Conservation (phyloP, 2,888 invertebrate genomes). For the Philhelius pedissequus region DNA sequence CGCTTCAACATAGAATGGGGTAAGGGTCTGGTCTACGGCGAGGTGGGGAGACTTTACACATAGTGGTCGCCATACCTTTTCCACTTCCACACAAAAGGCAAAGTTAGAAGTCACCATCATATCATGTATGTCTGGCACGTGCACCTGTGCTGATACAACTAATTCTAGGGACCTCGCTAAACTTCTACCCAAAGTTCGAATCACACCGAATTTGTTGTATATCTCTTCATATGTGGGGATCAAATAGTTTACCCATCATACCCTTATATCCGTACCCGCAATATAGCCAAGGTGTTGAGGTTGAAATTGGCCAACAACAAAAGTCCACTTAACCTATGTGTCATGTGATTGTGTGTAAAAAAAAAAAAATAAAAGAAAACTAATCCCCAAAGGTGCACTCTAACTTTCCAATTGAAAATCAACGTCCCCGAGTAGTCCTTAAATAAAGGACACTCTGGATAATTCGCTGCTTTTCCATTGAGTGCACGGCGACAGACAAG, state of each 20-base stretch:
- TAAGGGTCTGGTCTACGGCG: neutral
- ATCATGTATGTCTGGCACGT: conserved; percentile 6
- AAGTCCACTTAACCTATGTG: conserved; percentile 11
- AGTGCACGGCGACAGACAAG: neutral
- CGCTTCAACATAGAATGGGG: conserved; percentile 1
- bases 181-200: conserved; percentile 4
- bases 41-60: conserved; percentile 15
- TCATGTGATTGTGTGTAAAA: neutral
- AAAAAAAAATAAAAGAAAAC: conserved; percentile 23
- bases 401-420: conserved; percentile 61
- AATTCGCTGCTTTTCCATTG: conserved; percentile 21
- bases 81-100: conserved; percentile 1
- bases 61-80: neutral
- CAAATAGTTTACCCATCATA: neutral
- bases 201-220: conserved; percentile 8
- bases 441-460: conserved; percentile 59
- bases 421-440: conserved; percentile 62
- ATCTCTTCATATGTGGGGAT: neutral
- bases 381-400: conserved; percentile 48
- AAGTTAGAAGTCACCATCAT: conserved; percentile 33
- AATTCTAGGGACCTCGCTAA: neutral
- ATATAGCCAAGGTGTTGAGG: neutral
- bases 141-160: conserved; percentile 9
- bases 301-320: conserved; percentile 2
- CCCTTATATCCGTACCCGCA: neutral